Base-by-base conservation (phyloP, 2,888 invertebrate genomes). In the Ceramica pisi region DNA sequence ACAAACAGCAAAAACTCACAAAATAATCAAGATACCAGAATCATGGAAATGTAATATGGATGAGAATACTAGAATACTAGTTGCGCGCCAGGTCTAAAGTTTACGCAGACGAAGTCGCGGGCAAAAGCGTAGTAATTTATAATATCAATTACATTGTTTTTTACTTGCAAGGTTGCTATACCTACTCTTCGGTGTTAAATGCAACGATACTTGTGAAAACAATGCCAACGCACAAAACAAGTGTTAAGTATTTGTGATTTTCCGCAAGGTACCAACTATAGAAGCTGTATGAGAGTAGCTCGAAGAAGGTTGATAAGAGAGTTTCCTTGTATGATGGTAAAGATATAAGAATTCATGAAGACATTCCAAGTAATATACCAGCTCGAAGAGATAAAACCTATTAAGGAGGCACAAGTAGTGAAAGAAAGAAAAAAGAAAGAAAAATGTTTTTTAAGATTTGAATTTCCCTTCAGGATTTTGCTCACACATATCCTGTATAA, bases 141-240 rank as follows among this genome's bases (percentile, higher is more conserved):
- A n/a, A 31, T 23, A 12, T 55, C 6, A 35, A 21, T 23, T 0
- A 14, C 9, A 4, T 6, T 41, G n/a, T 5, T 23, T 46, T 76
- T 69, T 77, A 4, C 21, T 35, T 48, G 10, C 35, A n/a, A 44
- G n/a, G 19, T 50, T 38, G 0, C 9, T n/a, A n/a, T n/a, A n/a
- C n/a, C 5, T 31, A 5, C 31, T 31, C 12, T 53, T 53, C 26
- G 35, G 8, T n/a, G 5, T 1, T 51, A 21, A 67, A 51, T 35
- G 38, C 23, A 35, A 44, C 7, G 26, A 23, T 65, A 19, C 2
- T n/a, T 9, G 14, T 9, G 4, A 46, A 68, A 16, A 26, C 0
- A 46, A 46, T 10, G n/a, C 7, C 8, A 55, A 55, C 31, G 1
- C 9, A 12, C 1, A 31, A 4, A 55, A 0, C 1, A 48, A 77